Evolutionary conservation across 2,888 invertebrate genomes (phyloP).

Genomic region (Helleia helle): DNA sequence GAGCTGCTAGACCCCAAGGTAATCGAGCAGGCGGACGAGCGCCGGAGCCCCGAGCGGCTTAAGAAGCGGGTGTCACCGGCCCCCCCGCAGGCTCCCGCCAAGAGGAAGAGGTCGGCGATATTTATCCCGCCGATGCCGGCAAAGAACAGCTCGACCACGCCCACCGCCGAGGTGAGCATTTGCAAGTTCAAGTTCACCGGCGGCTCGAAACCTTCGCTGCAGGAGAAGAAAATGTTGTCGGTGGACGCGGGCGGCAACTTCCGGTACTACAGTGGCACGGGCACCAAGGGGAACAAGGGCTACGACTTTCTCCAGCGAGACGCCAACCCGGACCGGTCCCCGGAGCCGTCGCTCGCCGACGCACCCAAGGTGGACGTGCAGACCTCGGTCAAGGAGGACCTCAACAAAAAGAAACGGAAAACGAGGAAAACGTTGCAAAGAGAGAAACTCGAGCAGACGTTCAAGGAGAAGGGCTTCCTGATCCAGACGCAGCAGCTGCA

Average conservation of each 20-base stretch:
- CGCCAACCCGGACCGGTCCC: conserved; percentile 67
- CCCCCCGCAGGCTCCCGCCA: conserved; percentile 61
- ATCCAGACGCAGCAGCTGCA: conserved; percentile 95
- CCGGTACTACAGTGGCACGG: conserved; percentile 89
- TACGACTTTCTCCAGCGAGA: conserved; percentile 86
- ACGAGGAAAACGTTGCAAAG: conserved; percentile 87
- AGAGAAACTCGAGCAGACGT: conserved; percentile 92
- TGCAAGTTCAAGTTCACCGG: conserved; percentile 96
- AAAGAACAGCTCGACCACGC: conserved; percentile 80
- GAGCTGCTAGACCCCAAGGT: conserved; percentile 61
- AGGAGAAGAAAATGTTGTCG: conserved; percentile 93
- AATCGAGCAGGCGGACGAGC: conserved; percentile 49
- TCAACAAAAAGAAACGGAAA: conserved; percentile 78
- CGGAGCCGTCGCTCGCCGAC: conserved; percentile 20
- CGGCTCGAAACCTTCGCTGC: conserved; percentile 89
- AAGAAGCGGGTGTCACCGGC: conserved; percentile 62
- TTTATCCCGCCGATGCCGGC: conserved; percentile 88
- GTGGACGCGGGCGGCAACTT: conserved; percentile 93
- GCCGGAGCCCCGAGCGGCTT: conserved; percentile 36
- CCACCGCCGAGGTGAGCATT: conserved; percentile 89
- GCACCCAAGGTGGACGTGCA: conserved; percentile 27
- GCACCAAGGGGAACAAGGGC: conserved; percentile 86
- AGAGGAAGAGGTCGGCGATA: conserved; percentile 86
- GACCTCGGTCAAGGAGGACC: conserved; percentile 41
- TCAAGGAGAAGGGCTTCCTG: conserved; percentile 93